Conservation (phyloP, 2,113 vertebrate species). For the Columba janthina region DNA sequence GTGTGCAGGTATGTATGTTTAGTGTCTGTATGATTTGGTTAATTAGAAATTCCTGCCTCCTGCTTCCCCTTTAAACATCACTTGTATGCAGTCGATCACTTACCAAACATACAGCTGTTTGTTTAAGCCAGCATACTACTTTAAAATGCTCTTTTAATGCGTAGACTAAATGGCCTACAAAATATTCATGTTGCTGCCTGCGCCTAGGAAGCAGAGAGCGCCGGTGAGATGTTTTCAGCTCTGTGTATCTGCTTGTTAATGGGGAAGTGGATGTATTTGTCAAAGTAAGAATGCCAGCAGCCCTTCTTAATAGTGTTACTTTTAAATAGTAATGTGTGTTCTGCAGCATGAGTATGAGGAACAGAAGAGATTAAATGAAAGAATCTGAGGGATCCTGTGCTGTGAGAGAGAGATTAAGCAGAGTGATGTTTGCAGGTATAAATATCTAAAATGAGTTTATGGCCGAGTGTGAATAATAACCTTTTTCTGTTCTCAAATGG, state of each 20-base stretch:
- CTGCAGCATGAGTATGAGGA: not conserved
- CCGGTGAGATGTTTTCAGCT: not conserved
- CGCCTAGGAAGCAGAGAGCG: not conserved
- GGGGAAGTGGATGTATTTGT: not conserved
- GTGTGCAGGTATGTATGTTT: not conserved
- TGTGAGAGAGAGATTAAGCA: not conserved
- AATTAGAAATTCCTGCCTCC: not conserved
- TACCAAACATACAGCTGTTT: conserved; percentile 20
- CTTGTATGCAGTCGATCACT: not conserved
- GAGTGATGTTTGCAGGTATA: not conserved
- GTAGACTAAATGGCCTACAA: not conserved
- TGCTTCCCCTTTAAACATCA: not conserved
- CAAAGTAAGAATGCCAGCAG: not conserved
- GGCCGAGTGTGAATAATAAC: not conserved
- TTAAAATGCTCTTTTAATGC: conserved; percentile 8
- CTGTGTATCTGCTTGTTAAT: not conserved
- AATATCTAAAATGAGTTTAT: not conserved
- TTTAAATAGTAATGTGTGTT: not conserved
- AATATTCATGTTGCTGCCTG: not conserved
- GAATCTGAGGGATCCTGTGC: not conserved
- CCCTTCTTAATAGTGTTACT: not conserved
- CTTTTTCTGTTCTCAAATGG: not conserved
- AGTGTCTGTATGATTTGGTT: not conserved
- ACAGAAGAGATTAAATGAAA: not conserved
- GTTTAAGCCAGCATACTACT: not conserved